These are phyloP conservation scores for Melieria picta DNA, from an alignment of 2,888 invertebrate genomes.

Conservation along the genomic window DNA sequence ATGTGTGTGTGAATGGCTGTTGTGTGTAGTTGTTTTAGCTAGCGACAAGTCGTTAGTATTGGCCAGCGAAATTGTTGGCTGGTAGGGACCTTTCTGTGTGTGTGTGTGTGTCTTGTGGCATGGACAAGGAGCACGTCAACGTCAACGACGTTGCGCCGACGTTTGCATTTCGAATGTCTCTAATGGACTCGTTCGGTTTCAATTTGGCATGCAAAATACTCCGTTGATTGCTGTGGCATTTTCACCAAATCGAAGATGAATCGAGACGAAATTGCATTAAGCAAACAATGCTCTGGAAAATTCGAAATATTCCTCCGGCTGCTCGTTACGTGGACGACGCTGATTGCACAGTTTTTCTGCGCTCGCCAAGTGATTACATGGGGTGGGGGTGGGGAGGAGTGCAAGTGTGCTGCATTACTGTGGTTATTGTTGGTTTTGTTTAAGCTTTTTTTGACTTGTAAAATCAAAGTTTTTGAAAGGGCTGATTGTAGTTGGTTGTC, in stretches of 20 bases:
- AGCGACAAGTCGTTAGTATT: no score
- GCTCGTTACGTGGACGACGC: neutral
- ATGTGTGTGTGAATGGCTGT: neutral
- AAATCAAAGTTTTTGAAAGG: neutral
- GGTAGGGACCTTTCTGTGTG: no score
- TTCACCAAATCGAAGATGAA: conserved; percentile 32
- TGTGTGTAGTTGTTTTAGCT: no score
- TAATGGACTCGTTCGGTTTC: conserved; percentile 30
- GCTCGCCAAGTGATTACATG: neutral
- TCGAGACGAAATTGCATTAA: conserved; percentile 29
- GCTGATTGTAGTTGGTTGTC: neutral
- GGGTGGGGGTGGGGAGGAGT: no score
- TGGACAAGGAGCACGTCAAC: no score
- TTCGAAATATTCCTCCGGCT: neutral
- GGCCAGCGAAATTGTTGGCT: no score
- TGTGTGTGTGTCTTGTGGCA: no score
- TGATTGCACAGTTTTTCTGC: neutral
- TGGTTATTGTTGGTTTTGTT: no score
- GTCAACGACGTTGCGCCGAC: no score
- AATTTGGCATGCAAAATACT: conserved; percentile 37
- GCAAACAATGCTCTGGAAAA: conserved; percentile 24
- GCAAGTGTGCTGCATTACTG: no score
- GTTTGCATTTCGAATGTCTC: neutral
- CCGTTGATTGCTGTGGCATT: conserved; percentile 17
- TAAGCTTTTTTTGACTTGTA: neutral